Conservation (phyloP, 1,140 invertebrate genomes). For the Mizuhopecten yessoensis region DNA sequence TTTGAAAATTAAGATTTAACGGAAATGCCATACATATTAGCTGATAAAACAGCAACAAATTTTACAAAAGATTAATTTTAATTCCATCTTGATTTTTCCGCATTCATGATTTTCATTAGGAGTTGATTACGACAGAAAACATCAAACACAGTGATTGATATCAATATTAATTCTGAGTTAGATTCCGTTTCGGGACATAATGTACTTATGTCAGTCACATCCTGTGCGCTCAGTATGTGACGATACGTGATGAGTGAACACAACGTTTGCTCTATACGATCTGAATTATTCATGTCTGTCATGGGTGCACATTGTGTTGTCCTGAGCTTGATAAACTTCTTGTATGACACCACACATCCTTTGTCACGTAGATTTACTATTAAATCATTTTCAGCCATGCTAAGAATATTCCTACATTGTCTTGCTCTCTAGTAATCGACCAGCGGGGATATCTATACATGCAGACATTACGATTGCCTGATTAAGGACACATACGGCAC, state of each 20-base stretch:
- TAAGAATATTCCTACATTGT: neutral
- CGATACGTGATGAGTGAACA: no score
- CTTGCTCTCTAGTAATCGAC: neutral
- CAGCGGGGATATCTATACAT: neutral
- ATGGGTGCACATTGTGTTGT: neutral
- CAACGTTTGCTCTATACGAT: no score
- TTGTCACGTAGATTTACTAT: neutral
- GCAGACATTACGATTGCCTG: neutral
- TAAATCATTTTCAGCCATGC: neutral
- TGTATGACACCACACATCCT: neutral
- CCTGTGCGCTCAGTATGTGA: no score
- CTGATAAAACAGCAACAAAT: neutral
- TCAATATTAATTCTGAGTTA: no score
- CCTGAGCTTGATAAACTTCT: neutral
- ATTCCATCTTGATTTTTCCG: neutral
- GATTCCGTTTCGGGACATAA: no score
- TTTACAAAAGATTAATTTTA: neutral
- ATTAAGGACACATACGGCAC: neutral
- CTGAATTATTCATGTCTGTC: neutral
- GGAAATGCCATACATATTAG: neutral
- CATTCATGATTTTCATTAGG: neutral
- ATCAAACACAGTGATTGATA: no score
- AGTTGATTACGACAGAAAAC: neutral
- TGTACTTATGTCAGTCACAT: no score
- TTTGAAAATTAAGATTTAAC: neutral